Evolutionary conservation across 2,797 vertebrate genomes (phyloP), one percentile per base, ranked within the genome.

Genomic region (Spea hammondii): DNA sequence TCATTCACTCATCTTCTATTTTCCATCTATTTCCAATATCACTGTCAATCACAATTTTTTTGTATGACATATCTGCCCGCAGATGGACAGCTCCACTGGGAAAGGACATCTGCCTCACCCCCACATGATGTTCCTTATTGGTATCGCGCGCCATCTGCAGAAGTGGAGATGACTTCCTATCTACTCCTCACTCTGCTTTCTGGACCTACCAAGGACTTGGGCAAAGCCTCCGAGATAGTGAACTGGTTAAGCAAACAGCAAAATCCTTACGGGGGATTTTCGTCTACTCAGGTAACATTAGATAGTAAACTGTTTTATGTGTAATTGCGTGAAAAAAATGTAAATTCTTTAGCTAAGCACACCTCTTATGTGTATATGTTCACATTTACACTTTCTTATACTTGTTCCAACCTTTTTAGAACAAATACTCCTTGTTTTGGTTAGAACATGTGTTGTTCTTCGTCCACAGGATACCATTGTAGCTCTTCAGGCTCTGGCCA

Each of bases 401-500:
- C 32, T 32, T 32, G 32, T 32, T 32, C 32, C 32, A 32, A 32
- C 2, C 32, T 32, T 32, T 32, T 32, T 32, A 32, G 32, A 32
- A 32, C 32, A 32, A 32, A 32, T 32, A 32, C 1, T 32, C 32
- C 32, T 32, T 32, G 32, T 32, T 32, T 32, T 3, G 32, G 32
- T 32, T 32, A 32, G 32, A 32, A 32, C 32, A 2, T 32, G 2
- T 32, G 32, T 32, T 32, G 1, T 8, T 49, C 80, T 49, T 76
- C 59, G 79, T 44, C 48, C 64, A 62, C 84, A 97, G 96, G 94
- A 96, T 83, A 97, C 95, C 0, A 92, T 97, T 67, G 93, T 95
- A 79, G 95, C 93, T 80, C 92, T 97, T 51, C 94, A 97, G 88
- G 95, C 94, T 4, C 87, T 97, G 80, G 88, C 95, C 6, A 90